phyloP scores from a whole-genome alignment of 2,888 invertebrate genomes.

The Chymomyza procnemis region DNA sequence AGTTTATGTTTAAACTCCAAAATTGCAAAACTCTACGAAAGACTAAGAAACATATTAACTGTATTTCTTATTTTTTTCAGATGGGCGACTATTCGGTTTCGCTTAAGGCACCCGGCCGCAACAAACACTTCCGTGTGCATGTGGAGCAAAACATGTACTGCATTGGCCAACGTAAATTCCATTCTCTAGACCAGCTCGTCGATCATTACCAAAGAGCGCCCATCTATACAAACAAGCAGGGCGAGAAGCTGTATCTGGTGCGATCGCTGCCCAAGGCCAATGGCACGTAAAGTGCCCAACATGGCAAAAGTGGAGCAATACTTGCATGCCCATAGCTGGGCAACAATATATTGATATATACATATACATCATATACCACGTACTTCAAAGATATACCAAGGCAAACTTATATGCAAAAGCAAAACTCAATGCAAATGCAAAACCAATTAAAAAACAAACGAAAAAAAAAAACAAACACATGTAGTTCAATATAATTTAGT shows the following conservation, averaged over 20 bases:
- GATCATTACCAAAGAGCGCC: slow-evolving; percentile 99
- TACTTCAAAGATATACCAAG: slow-evolving; percentile 59
- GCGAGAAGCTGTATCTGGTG: slow-evolving; percentile 97
- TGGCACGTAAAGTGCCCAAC: slow-evolving; percentile 76
- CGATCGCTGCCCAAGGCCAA: slow-evolving; percentile 89
- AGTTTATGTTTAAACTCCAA: not conserved
- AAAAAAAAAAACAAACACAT: not conserved
- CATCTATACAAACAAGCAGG: slow-evolving; percentile 98
- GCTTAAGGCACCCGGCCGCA: slow-evolving; percentile 96
- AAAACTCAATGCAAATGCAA: not conserved
- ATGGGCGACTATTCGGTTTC: slow-evolving; percentile 99
- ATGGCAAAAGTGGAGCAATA: not conserved
- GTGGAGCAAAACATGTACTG: slow-evolving; percentile 94
- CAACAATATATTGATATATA: slow-evolving; percentile 32
- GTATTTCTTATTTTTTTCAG: slow-evolving; percentile 80
- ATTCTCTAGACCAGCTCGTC: slow-evolving; percentile 95
- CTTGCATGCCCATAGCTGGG: not conserved
- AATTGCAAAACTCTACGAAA: not conserved
- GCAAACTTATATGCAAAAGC: slow-evolving; percentile 28
- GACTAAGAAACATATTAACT: not conserved
- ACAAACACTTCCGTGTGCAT: slow-evolving; percentile 99
- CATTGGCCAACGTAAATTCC: slow-evolving; percentile 99
- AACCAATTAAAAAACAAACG: not conserved
- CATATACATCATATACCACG: slow-evolving; percentile 23
- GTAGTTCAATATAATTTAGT: slow-evolving; percentile 6